Evolutionary conservation across 2,888 invertebrate species (phyloP).

Genomic region (Tipula helvola): DNA sequence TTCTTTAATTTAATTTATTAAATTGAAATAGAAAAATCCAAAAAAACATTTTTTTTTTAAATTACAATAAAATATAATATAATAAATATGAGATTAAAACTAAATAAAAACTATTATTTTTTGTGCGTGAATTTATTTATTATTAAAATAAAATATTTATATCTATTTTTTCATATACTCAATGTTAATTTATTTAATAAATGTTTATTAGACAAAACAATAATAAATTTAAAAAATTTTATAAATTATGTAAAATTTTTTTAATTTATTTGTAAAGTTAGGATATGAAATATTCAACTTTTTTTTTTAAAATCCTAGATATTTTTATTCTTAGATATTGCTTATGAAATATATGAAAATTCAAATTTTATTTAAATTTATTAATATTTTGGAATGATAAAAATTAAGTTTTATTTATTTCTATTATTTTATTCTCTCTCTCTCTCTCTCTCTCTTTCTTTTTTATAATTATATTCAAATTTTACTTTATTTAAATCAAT

Average conservation of each 20-base stretch:
- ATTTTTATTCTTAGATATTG: neutral
- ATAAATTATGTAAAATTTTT: neutral
- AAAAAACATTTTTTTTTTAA: neutral
- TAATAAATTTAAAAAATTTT: neutral
- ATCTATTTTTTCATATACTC: neutral
- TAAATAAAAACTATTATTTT: neutral
- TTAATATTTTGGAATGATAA: neutral
- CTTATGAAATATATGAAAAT: neutral
- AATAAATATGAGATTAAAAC: neutral
- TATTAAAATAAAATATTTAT: neutral
- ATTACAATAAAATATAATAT: neutral
- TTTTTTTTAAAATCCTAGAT: neutral
- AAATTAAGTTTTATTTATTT: neutral
- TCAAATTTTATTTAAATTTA: neutral
- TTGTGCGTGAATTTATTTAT: conserved; percentile 4
- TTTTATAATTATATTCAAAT: neutral
- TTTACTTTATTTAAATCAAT: neutral
- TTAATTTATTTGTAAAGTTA: neutral
- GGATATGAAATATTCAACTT: neutral
- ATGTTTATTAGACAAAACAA: neutral
- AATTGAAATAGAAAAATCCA: neutral
- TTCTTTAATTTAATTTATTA: neutral
- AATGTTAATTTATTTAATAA: neutral
- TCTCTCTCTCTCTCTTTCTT: too few species aligned
- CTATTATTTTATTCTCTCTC: neutral